These are phyloP conservation scores for Stichodactyla helianthus DNA, from an alignment of 64 coral and sea anemone genomes.

Conservation along the genomic window DNA sequence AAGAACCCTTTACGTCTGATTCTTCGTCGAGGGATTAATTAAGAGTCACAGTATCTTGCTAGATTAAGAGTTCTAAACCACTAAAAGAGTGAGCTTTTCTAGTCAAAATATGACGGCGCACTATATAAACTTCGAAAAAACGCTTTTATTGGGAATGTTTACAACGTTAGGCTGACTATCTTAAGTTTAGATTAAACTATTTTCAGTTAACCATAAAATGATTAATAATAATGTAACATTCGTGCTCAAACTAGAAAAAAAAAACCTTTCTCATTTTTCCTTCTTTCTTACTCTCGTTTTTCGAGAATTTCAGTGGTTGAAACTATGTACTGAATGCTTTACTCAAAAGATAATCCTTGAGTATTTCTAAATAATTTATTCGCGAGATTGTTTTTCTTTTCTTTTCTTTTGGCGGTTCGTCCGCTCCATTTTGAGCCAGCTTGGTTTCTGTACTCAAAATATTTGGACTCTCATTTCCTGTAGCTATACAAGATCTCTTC, in stretches of 20 bases:
- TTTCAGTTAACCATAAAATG: no score
- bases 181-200: background rate
- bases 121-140: background rate
- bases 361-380: slow-evolving; percentile 26
- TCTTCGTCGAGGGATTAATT: background rate
- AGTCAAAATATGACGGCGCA: background rate
- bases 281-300: no score
- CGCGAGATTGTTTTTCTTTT: slow-evolving; percentile 12
- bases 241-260: no score
- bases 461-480: slow-evolving; percentile 21
- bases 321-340: background rate
- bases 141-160: background rate
- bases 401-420: slow-evolving; percentile 9
- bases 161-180: background rate
- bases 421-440: background rate
- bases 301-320: no score
- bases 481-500: background rate
- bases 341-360: background rate
- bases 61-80: background rate
- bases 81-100: background rate
- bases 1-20: background rate
- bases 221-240: no score
- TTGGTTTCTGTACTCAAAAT: slow-evolving; percentile 26
- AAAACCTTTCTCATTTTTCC: no score
- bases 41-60: background rate